phyloP scores from a whole-genome alignment of 2,888 invertebrate species.

The Caenorhabditis auriculariae region DNA sequence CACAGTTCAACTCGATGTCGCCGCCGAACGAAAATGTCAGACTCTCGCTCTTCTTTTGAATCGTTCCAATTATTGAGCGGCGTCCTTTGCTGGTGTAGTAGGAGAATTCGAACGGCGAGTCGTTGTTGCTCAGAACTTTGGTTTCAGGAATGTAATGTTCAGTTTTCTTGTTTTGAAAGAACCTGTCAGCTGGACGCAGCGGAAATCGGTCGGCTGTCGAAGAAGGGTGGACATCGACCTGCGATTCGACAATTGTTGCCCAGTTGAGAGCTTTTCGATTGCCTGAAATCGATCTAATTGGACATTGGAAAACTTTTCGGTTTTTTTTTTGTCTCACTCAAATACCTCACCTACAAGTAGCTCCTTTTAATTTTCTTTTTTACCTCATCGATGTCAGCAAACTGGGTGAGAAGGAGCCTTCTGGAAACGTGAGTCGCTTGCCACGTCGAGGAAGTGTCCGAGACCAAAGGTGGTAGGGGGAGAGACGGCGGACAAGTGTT shows the following conservation, averaged over 20 bases:
- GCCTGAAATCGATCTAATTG: not conserved
- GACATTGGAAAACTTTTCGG: not conserved
- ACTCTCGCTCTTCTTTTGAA: no score
- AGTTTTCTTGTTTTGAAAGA: not conserved
- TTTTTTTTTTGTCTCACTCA: no score
- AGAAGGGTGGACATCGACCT: conserved; percentile 21
- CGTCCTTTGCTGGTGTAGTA: conserved; percentile 10
- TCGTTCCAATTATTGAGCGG: conserved; percentile 25
- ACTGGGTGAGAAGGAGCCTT: conserved; percentile 10
- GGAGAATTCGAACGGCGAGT: conserved; percentile 19
- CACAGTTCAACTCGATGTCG: no score
- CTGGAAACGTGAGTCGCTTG: conserved; percentile 20
- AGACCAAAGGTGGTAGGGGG: conserved; percentile 12
- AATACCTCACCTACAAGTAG: no score
- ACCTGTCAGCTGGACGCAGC: conserved; percentile 21
- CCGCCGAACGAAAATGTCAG: no score
- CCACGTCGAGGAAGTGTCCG: conserved; percentile 18
- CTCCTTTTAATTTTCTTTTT: no score
- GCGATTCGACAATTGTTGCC: conserved; percentile 11
- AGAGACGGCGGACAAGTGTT: conserved; percentile 12
- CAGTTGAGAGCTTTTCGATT: conserved; percentile 15
- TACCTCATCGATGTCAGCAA: conserved; percentile 19
- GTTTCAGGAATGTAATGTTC: not conserved
- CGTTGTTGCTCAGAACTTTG: no score
- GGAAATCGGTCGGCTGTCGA: conserved; percentile 13